These are phyloP conservation scores for Camponotus pennsylvanicus DNA, from an alignment of 1,140 invertebrate species.

Conservation along the genomic window DNA sequence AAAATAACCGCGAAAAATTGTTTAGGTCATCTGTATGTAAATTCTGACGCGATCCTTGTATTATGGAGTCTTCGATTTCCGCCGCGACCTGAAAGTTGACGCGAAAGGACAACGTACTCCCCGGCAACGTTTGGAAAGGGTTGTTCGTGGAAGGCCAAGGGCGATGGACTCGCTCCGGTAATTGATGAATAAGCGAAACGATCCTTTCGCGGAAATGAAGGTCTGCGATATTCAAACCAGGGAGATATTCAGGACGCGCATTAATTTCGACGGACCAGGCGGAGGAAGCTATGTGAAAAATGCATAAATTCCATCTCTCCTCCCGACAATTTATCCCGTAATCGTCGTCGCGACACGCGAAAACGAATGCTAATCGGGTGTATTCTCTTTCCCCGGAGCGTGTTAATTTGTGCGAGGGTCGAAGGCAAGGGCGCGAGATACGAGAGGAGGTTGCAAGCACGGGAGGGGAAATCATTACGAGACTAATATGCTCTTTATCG, in stretches of 20 bases:
- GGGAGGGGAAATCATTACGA: not conserved
- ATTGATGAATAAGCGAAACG: constrained; percentile 5
- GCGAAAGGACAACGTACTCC: constrained; percentile 29
- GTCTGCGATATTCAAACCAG: constrained; percentile 1
- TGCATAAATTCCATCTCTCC: not conserved
- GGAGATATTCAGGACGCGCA: not conserved
- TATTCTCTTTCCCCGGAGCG: not conserved
- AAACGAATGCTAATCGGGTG: constrained; percentile 33
- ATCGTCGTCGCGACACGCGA: not conserved
- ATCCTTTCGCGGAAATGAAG: not conserved
- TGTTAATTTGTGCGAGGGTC: constrained; percentile 1
- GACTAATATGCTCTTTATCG: constrained; percentile 35
- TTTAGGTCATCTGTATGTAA: not conserved
- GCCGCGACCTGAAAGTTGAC: constrained; percentile 3
- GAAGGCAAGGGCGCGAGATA: not conserved
- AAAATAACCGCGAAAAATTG: not conserved
- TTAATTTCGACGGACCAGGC: constrained; percentile 20
- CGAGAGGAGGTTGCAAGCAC: not conserved
- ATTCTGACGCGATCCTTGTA: not conserved
- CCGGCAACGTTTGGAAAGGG: constrained; percentile 22
- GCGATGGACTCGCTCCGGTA: constrained; percentile 33
- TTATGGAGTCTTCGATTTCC: constrained; percentile 32
- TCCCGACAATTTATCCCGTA: not conserved
- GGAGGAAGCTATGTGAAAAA: not conserved
- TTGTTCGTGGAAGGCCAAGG: constrained; percentile 55